Evolutionary conservation across 2,113 vertebrate genomes (phyloP).

Genomic region (Nothocercus julius): DNA sequence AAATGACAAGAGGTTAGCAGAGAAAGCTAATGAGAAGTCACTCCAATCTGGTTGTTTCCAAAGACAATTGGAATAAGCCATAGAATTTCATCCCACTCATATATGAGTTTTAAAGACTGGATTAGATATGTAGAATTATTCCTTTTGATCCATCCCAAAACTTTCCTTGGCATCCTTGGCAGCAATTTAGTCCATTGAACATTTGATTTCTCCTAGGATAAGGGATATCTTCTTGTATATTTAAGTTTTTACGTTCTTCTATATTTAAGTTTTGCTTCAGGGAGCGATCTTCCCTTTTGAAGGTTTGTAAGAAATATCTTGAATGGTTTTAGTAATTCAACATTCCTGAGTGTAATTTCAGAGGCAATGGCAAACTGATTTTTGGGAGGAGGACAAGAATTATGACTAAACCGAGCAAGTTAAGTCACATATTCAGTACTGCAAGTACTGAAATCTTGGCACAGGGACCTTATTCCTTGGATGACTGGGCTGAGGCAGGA

Average conservation of each 20-base stretch:
- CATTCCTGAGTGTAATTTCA: neutral
- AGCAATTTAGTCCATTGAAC: neutral
- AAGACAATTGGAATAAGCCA: neutral
- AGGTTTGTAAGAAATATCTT: neutral
- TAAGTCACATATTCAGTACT: neutral
- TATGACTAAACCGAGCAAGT: slow-evolving; percentile 2
- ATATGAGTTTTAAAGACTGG: neutral
- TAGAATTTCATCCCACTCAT: neutral
- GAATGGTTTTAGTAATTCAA: slow-evolving; percentile 27
- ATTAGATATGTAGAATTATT: neutral
- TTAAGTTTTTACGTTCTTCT: neutral
- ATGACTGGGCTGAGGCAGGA: neutral
- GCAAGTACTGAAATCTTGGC: neutral
- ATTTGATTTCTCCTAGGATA: neutral
- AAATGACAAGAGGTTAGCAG: neutral
- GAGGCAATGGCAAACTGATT: neutral
- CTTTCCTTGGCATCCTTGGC: neutral
- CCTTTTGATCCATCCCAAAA: neutral
- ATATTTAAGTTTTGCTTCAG: neutral
- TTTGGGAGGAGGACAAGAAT: slow-evolving; percentile 27
- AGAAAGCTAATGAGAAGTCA: neutral
- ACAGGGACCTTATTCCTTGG: neutral
- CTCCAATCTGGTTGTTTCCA: neutral
- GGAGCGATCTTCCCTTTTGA: neutral
- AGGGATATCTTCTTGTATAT: neutral